These are phyloP conservation scores for Oscheius sp. DNA, from an alignment of 2,888 invertebrate species.

Conservation along the genomic window DNA sequence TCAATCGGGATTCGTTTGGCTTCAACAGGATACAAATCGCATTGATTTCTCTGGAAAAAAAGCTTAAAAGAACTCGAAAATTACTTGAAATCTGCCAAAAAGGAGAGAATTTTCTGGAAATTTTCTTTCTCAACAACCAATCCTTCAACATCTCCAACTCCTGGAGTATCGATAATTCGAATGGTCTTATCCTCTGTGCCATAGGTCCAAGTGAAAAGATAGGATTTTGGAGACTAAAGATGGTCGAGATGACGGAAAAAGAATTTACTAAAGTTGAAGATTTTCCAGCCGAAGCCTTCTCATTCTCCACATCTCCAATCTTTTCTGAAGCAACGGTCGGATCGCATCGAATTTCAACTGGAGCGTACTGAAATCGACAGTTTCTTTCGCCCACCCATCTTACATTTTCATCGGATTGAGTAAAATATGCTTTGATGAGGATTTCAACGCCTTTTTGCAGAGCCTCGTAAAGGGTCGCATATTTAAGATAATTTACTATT, in stretches of 20 bases:
- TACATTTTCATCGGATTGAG: slow-evolving; percentile 15
- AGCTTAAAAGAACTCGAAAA: neutral
- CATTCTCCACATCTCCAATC: neutral
- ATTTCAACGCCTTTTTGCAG: slow-evolving; percentile 13
- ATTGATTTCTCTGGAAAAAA: neutral
- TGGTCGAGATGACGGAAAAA: neutral
- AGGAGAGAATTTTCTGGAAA: slow-evolving; percentile 20
- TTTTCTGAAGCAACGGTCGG: slow-evolving; percentile 1
- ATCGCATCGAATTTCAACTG: neutral
- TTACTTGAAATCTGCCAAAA: slow-evolving; percentile 22
- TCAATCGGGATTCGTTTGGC: slow-evolving; percentile 42
- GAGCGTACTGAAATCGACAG: neutral
- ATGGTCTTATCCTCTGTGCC: neutral
- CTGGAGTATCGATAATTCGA: slow-evolving; percentile 26
- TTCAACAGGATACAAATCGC: slow-evolving; percentile 34
- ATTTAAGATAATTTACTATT: slow-evolving; percentile 21
- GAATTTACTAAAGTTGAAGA: slow-evolving; percentile 9
- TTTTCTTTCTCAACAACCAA: slow-evolving; percentile 5
- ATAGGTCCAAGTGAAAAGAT: neutral
- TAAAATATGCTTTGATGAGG: slow-evolving; percentile 18
- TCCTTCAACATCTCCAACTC: slow-evolving; percentile 16
- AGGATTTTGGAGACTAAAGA: slow-evolving; percentile 15
- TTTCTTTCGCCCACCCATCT: neutral
- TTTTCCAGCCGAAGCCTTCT: neutral
- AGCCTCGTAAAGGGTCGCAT: slow-evolving; percentile 12